Evolutionary conservation across 2,888 invertebrate species (phyloP).

Genomic region (Dendrolimus houi): DNA sequence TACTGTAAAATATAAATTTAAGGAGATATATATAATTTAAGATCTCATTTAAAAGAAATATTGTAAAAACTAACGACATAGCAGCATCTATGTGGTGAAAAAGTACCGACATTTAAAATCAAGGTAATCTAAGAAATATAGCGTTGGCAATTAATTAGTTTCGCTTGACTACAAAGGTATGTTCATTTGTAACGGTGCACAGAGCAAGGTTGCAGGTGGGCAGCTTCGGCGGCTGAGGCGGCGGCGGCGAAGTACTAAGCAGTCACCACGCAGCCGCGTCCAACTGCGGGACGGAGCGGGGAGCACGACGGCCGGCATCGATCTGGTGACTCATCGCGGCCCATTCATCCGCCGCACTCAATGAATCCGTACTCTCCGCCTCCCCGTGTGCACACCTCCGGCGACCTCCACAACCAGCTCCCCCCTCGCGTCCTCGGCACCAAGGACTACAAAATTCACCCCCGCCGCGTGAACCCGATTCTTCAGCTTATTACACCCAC

Average conservation of each 20-base stretch:
- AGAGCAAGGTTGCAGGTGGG: not conserved
- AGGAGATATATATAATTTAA: no score
- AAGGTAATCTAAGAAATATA: no score
- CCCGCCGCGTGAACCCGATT: constrained; percentile 47
- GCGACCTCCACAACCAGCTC: constrained; percentile 27
- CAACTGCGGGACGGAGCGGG: constrained; percentile 18
- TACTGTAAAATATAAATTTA: no score
- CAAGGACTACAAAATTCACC: constrained; percentile 66
- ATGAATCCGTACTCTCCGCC: constrained; percentile 55
- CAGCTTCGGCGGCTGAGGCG: constrained; percentile 13
- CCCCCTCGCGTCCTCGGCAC: constrained; percentile 45
- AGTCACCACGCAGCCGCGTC: constrained; percentile 32
- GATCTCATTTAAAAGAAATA: no score
- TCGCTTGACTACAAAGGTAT: no score
- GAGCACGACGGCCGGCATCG: constrained; percentile 40
- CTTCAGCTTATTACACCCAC: constrained; percentile 52
- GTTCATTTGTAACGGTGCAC: not conserved
- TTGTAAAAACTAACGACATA: no score
- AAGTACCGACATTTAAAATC: no score
- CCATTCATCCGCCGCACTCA: constrained; percentile 73
- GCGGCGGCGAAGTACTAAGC: constrained; percentile 10
- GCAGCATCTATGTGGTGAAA: no score
- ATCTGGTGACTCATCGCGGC: constrained; percentile 68
- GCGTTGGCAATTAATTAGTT: no score
- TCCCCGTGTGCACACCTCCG: constrained; percentile 21